These are phyloP conservation scores for Leptinotarsa juncta DNA, from an alignment of 2,888 invertebrate species.

Conservation along the genomic window DNA sequence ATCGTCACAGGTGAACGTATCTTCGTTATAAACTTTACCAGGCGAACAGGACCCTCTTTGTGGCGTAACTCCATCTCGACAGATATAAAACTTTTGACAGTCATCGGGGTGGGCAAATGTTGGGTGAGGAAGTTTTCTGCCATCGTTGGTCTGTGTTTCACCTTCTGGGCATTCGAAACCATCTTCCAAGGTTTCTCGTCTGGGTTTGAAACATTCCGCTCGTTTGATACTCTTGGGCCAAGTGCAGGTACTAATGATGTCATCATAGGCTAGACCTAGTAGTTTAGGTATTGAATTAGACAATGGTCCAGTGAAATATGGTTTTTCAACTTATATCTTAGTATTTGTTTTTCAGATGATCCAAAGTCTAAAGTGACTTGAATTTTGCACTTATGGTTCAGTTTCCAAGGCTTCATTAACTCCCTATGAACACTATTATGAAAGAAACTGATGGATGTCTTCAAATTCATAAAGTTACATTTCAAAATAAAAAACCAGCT, in stretches of 20 bases:
- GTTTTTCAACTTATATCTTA: too few relatives aligned
- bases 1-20: constrained; percentile 80
- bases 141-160: constrained; percentile 75
- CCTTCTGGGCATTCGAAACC: constrained; percentile 83
- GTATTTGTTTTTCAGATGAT: too few relatives aligned
- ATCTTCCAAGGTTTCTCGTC: constrained; percentile 76
- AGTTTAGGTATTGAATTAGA: background rate
- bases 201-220: constrained; percentile 68
- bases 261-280: constrained; percentile 78
- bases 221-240: constrained; percentile 77
- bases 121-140: constrained; percentile 79
- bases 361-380: too few relatives aligned
- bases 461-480: too few relatives aligned
- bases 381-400: too few relatives aligned
- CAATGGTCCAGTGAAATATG: background rate
- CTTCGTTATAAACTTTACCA: constrained; percentile 83
- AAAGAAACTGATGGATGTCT: too few relatives aligned
- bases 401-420: too few relatives aligned
- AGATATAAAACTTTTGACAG: constrained; percentile 86
- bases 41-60: constrained; percentile 80
- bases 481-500: too few relatives aligned
- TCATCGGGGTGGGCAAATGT: constrained; percentile 84
- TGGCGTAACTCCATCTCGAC: constrained; percentile 80
- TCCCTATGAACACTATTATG: too few relatives aligned
- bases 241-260: constrained; percentile 77